These are phyloP conservation scores for Indri indri DNA, from an alignment of 2,113 vertebrate genomes.

Conservation along the genomic window DNA sequence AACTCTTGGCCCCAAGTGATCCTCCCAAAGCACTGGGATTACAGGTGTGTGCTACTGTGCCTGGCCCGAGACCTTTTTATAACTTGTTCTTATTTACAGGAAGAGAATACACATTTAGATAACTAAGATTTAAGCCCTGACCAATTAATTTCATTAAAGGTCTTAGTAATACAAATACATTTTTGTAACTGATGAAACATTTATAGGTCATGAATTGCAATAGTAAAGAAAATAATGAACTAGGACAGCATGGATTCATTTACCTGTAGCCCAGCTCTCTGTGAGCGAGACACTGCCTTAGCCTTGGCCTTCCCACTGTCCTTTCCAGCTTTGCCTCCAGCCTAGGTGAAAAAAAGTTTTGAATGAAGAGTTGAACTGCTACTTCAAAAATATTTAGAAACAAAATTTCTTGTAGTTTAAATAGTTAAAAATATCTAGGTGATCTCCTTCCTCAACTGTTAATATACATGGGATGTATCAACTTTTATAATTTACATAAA, in stretches of 20 bases:
- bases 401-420: neutral
- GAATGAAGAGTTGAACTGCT: neutral
- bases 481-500: neutral
- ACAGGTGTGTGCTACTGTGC: too few species aligned
- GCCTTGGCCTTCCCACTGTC: constrained; percentile 99
- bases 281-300: constrained; percentile 97
- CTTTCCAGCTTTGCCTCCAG: constrained; percentile 98
- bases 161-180: neutral
- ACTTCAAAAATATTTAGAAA: neutral
- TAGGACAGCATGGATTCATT: neutral
- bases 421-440: neutral
- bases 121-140: neutral
- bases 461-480: neutral
- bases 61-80: neutral
- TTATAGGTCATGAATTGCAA: neutral
- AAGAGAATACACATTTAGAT: neutral
- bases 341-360: constrained; percentile 82
- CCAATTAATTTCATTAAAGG: neutral
- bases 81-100: neutral
- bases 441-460: neutral
- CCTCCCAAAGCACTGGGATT: too few species aligned
- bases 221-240: neutral
- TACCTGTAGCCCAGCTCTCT: constrained; percentile 98
- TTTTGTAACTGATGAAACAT: neutral
- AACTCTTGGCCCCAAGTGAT: too few species aligned